A percentile compares a stretch with the other conserved stretches of the same genome.
phyloP scores from a whole-genome alignment of 2,888 invertebrate species.

The Yponomeuta sedellus region DNA sequence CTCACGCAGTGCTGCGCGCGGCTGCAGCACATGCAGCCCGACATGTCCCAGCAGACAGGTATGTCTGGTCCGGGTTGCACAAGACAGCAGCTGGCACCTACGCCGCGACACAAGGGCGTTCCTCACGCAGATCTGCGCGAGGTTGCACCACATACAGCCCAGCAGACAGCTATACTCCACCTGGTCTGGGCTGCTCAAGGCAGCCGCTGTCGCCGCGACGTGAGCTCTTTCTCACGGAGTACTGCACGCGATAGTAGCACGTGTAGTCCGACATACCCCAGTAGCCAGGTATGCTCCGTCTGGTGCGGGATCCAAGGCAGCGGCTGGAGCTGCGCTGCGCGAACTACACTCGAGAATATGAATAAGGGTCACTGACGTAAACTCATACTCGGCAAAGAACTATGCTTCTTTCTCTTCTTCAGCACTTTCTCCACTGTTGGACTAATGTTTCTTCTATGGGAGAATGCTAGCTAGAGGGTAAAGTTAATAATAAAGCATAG shows the following conservation, averaged over 20 bases:
- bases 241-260: conserved; percentile 91
- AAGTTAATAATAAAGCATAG: no score
- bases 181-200: no score
- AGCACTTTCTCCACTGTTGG: no score
- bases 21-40: conserved; percentile 90
- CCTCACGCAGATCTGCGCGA: not conserved
- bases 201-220: conserved; percentile 94
- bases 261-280: conserved; percentile 88
- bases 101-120: not conserved
- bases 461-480: no score
- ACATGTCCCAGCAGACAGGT: conserved; percentile 77
- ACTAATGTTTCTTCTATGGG: no score
- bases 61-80: not conserved
- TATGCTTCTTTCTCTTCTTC: no score
- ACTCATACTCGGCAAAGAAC: no score
- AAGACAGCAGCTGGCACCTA: not conserved
- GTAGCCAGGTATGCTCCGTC: conserved; percentile 49
- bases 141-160: no score
- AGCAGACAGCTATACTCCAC: no score
- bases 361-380: no score
- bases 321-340: not conserved
- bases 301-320: not conserved
- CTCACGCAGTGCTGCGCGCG: conserved; percentile 95
- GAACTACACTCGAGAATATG: not conserved
- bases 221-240: conserved; percentile 93